Evolutionary conservation across 2,888 invertebrate genomes (phyloP).

Genomic region (Oligia strigilis): DNA sequence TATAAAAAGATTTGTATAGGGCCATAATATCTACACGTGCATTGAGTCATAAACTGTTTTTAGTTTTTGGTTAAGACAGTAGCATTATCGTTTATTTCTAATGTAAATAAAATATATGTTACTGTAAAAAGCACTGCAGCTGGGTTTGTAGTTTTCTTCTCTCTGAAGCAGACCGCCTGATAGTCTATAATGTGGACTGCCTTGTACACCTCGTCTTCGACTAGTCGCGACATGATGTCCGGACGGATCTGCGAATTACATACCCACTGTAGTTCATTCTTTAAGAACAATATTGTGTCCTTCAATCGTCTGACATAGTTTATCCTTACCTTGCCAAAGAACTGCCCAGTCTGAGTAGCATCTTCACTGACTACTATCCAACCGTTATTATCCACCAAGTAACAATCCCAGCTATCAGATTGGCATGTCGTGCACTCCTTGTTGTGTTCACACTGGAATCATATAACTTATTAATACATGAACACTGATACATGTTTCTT

Average conservation of each 20-base stretch:
- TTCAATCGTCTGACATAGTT: not conserved
- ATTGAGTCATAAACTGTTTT: not conserved
- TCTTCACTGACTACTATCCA: conserved; percentile 95
- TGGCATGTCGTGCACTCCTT: conserved; percentile 87
- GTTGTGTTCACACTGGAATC: conserved; percentile 86
- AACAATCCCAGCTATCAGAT: conserved; percentile 94
- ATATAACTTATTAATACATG: not conserved
- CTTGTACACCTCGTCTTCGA: conserved; percentile 94
- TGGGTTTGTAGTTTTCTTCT: conserved; percentile 91
- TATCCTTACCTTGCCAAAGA: conserved; percentile 94
- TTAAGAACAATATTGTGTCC: not conserved
- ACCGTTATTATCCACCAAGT: conserved; percentile 96
- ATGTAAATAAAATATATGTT: conserved; percentile 59
- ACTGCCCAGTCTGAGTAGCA: conserved; percentile 93
- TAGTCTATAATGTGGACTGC: conserved; percentile 95
- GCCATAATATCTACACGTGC: too few species aligned
- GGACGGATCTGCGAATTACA: conserved; percentile 88
- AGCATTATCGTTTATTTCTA: not conserved
- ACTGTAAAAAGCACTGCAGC: conserved; percentile 92
- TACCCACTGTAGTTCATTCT: not conserved
- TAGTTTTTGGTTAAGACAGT: not conserved
- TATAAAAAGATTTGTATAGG: not conserved
- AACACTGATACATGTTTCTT: not conserved
- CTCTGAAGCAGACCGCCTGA: conserved; percentile 96
- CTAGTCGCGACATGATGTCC: conserved; percentile 93